phyloP scores from a whole-genome alignment of 2,888 invertebrate species.

The Eupeodes latifasciatus region DNA sequence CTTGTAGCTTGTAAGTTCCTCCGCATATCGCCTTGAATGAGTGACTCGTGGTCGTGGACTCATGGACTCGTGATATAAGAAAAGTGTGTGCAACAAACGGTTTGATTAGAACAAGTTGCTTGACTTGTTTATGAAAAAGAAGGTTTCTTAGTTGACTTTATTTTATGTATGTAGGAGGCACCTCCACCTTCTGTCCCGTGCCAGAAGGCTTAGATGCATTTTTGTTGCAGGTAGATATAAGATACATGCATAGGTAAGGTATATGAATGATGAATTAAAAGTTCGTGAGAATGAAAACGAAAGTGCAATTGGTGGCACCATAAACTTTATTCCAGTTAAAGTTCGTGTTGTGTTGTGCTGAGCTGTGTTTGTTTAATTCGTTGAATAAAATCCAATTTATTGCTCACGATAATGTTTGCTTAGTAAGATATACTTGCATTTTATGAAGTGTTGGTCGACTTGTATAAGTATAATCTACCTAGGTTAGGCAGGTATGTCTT shows the following conservation, averaged over 20 bases:
- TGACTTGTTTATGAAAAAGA: conserved; percentile 37
- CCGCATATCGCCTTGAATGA: conserved; percentile 38
- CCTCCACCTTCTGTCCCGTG: background rate
- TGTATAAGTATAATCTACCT: background rate
- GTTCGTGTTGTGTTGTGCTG: conserved; percentile 8
- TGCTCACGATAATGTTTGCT: conserved; percentile 33
- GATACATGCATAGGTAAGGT: no score
- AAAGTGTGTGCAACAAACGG: conserved; percentile 35
- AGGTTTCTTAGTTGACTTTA: background rate
- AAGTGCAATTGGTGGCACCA: conserved; percentile 44
- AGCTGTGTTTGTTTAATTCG: conserved; percentile 37
- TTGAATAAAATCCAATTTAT: conserved; percentile 33
- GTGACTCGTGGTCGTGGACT: conserved; percentile 10
- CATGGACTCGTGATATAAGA: background rate
- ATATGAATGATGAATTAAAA: conserved; percentile 29
- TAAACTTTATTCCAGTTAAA: conserved; percentile 29
- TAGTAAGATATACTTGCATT: background rate
- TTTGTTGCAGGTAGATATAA: background rate
- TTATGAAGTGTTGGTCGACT: conserved; percentile 18
- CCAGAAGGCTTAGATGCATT: background rate
- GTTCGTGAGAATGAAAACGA: conserved; percentile 65
- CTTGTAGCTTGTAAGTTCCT: conserved; percentile 29
- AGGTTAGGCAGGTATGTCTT: no score
- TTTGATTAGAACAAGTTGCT: conserved; percentile 69
- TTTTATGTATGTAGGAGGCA: background rate